These are phyloP conservation scores for Heterotilapia buettikoferi DNA, from an alignment of 2,113 vertebrate species.

Conservation along the genomic window DNA sequence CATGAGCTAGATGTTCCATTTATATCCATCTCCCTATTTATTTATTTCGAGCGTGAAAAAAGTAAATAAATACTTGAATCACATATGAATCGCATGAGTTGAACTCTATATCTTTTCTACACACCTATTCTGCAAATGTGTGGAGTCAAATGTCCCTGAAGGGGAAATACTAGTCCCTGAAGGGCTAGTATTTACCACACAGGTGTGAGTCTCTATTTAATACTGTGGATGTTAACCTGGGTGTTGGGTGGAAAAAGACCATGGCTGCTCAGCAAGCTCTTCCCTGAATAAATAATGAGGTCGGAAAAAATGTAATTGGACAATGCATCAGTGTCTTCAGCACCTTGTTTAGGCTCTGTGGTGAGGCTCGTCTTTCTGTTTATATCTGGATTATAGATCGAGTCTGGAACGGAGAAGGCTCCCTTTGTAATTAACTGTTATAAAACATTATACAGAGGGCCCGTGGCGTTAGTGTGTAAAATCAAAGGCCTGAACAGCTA, in stretches of 20 bases:
- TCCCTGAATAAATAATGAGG: constrained; percentile 30
- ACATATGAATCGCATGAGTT: neutral
- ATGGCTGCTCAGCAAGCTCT: neutral
- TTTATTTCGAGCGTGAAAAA: neutral
- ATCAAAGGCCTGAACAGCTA: constrained; percentile 44
- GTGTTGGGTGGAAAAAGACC: neutral
- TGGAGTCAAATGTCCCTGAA: neutral
- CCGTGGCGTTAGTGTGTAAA: constrained; percentile 51
- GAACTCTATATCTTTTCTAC: neutral
- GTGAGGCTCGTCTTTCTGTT: constrained; percentile 32
- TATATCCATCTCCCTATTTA: neutral
- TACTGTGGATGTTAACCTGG: neutral
- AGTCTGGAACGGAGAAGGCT: constrained; percentile 11
- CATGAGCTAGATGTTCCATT: neutral
- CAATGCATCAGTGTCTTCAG: constrained; percentile 23
- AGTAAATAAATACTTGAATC: neutral
- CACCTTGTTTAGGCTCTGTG: constrained; percentile 39
- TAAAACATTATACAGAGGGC: constrained; percentile 41
- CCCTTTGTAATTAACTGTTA: constrained; percentile 54
- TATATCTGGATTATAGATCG: constrained; percentile 43
- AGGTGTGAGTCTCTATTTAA: neutral
- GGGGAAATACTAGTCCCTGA: neutral
- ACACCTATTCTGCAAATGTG: neutral
- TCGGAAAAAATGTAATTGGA: constrained; percentile 14
- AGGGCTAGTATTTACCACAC: neutral